Base-by-base conservation (phyloP, 1,140 invertebrate genomes). In the Limonius californicus region DNA sequence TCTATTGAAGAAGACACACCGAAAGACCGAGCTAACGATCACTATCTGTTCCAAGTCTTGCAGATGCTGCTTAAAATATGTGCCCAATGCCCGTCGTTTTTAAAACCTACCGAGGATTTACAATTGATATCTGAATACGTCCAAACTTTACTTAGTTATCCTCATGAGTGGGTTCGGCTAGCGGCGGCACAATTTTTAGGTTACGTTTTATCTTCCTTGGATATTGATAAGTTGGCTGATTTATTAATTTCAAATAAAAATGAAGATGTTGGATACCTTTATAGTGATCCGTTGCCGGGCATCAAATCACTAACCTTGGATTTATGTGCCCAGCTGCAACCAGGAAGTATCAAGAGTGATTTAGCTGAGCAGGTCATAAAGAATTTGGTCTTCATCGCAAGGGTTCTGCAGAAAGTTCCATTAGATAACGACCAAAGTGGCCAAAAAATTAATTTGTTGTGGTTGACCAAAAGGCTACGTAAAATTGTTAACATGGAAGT, bases 121-220 rank as follows among this genome's bases (percentile, higher is more conserved):
- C 76, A 60, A 75, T 80, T 64, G 82, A 62, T 79, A 71, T 53
- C 70, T 76, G 79, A 79, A 62, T 70, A 79, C 54, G 68, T 78
- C 63, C 80, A 83, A 55, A 74, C 77, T 11, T 74, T 89, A 15
- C 70, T 86, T 7, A 75, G 69, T 1, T 81, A 89, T 73, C 81
- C 85, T 14, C 88, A 90, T 72, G 76, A 82, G 32, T 90, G 87
- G 87, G 89, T 95, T 1, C 83, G 92, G 57, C 78, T 92, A 45
- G 82, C 83, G 57, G 82, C 90, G 11, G 81, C 85, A 1, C 89
- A 93, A 72, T 81, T 94, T 35, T 74, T 95, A 18, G 87, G 87
- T 1, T 80, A 85, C 18, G 79, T 94, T 47, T 79, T 96, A 30
- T 78, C 81, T 2, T 70, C 81, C 0, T 81, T 89, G 59, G 81